Conservation (phyloP, 2,888 invertebrate species). For the Odontomyia ornata region DNA sequence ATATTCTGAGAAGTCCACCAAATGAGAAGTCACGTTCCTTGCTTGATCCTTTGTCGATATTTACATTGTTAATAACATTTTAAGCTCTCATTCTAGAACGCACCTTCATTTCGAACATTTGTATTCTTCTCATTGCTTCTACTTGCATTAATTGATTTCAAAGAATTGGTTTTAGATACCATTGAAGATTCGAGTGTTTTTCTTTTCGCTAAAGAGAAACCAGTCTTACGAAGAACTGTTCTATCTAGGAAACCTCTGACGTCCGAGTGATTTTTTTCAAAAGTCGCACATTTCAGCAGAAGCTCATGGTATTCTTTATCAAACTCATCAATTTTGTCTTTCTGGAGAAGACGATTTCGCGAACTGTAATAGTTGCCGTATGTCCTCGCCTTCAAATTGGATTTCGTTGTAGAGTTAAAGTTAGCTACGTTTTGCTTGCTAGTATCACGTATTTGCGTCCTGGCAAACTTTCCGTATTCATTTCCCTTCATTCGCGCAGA, state of each 20-base stretch:
- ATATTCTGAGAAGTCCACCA: no score
- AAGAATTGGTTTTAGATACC: no score
- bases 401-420: not conserved
- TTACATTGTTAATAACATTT: no score
- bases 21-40: no score
- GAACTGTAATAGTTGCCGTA: constrained; percentile 22
- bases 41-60: no score
- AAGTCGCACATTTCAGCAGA: not conserved
- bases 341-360: constrained; percentile 3
- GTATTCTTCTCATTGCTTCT: no score
- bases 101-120: no score
- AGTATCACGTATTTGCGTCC: not conserved
- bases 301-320: not conserved
- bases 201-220: no score
- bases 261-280: not conserved
- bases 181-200: no score
- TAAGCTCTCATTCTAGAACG: no score
- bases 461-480: not conserved
- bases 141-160: no score
- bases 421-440: not conserved
- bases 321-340: not conserved
- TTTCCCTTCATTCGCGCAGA: not conserved
- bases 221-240: no score
- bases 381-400: not conserved
- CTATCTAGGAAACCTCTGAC: constrained; percentile 8